phyloP scores from a whole-genome alignment of 2,888 invertebrate species.

The Cerastis rubricosa region DNA sequence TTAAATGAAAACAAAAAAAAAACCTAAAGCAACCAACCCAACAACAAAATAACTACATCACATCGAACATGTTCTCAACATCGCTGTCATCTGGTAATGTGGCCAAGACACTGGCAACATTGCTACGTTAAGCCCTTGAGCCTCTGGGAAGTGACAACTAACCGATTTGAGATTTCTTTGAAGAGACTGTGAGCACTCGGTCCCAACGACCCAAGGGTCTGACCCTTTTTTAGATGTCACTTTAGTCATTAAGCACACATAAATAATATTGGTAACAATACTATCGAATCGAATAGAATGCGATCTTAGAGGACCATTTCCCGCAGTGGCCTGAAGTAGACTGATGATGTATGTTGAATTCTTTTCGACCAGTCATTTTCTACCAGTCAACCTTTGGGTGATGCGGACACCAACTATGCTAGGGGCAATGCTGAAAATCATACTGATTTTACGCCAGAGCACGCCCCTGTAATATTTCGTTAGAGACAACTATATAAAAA shows the following conservation, averaged over 20 bases:
- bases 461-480: not conserved
- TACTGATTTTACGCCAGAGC: not conserved
- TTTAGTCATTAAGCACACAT: not conserved
- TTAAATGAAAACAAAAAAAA: not conserved
- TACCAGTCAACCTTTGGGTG: not conserved
- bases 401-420: too few relatives aligned
- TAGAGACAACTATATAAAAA: not conserved
- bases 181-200: not conserved
- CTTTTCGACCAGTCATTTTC: not conserved
- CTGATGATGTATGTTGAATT: not conserved
- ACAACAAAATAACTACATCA: not conserved
- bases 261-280: not conserved
- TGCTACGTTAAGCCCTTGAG: not conserved
- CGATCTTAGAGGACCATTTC: not conserved
- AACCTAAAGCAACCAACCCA: not conserved
- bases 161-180: not conserved
- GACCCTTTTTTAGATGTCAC: constrained; percentile 10
- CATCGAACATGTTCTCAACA: not conserved
- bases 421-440: not conserved
- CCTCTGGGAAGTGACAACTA: constrained; percentile 1
- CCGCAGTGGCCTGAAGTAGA: not conserved
- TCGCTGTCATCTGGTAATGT: not conserved
- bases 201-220: not conserved
- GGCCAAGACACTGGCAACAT: not conserved
- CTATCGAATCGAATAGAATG: not conserved